Evolutionary conservation across 2,797 vertebrate species (phyloP), one percentile per base, ranked within the genome.

Genomic region (Xerus rutilus): DNA sequence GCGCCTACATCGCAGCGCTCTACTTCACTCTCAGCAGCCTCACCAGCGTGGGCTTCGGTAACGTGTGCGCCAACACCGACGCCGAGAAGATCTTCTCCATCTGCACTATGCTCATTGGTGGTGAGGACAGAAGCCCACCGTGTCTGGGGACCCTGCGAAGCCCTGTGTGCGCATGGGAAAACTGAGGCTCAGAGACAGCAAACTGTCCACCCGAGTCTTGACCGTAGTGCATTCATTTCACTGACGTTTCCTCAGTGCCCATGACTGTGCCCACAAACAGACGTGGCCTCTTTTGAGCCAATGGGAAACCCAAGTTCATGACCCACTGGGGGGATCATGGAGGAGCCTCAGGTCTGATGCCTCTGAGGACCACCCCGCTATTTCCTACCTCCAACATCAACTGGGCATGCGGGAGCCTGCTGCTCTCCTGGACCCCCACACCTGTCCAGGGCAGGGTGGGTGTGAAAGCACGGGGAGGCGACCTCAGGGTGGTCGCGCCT

Each of bases 11-110:
- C 28, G 99, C 99, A 13, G 99, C 99, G 0, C 99, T 99, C 95
- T 99, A 99, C 98, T 99, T 99, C 99, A 99, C 99, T 65, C 99
- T 99, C 92, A 99, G 99, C 98, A 99, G 99, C 98, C 99, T 99
- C 64, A 99, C 99, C 97, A 97, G 97, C 8, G 97, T 98, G 84
- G 97, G 97, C 93, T 98, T 98, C 2, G 99, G 99, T 89, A 99
- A 99, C 0, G 99, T 99, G 85, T 99, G 99, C 0, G 99, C 99
- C 98, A 99, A 99, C 98, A 99, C 99, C 0, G 99, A 99, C 0
- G 99, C 99, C 0, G 99, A 99, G 98, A 99, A 99, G 98, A 99
- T 99, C 98, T 99, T 99, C 98, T 99, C 99, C 97, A 99, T 99
- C 98, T 99, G 99, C 97, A 99, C 99, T n/a, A 99, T 99, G 99